A percentile compares a stretch with the other conserved stretches of the same genome.
Evolutionary conservation across 1,140 invertebrate genomes (phyloP).

Genomic region (Hylyphantes graminicola): DNA sequence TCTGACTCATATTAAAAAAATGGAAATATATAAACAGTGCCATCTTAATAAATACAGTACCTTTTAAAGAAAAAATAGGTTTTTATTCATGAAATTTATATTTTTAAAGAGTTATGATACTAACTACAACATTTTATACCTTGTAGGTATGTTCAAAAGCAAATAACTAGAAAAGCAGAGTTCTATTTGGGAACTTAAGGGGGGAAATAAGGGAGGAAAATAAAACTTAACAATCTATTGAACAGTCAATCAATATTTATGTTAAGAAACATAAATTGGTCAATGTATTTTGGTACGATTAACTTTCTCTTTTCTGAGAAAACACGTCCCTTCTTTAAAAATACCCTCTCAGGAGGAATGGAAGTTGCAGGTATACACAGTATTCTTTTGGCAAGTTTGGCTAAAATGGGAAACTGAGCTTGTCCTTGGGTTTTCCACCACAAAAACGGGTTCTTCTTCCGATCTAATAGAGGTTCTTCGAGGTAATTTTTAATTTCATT

Average conservation of each 20-base stretch:
- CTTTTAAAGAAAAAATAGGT: too few relatives aligned
- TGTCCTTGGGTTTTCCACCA: conserved; percentile 54
- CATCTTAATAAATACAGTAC: too few relatives aligned
- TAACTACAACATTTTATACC: too few relatives aligned
- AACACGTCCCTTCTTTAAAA: conserved; percentile 46
- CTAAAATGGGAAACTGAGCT: conserved; percentile 49
- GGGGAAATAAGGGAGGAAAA: background rate
- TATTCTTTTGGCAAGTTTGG: conserved; percentile 42
- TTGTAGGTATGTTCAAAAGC: too few relatives aligned
- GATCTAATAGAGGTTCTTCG: conserved; percentile 47
- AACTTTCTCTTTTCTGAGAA: conserved; percentile 29
- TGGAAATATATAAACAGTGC: too few relatives aligned
- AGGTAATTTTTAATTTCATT: conserved; percentile 52
- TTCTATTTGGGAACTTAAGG: too few relatives aligned
- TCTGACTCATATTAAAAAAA: too few relatives aligned
- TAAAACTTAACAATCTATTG: background rate
- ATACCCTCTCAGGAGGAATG: conserved; percentile 50
- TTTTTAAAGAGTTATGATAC: too few relatives aligned
- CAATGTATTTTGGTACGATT: conserved; percentile 52
- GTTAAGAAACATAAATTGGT: conserved; percentile 54
- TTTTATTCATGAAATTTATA: too few relatives aligned
- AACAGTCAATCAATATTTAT: conserved; percentile 51
- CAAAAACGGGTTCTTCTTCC: conserved; percentile 49
- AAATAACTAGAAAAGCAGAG: too few relatives aligned
- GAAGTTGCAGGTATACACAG: conserved; percentile 51